Base-by-base conservation (phyloP, 2,113 vertebrate species). In the Ameiurus melas region DNA sequence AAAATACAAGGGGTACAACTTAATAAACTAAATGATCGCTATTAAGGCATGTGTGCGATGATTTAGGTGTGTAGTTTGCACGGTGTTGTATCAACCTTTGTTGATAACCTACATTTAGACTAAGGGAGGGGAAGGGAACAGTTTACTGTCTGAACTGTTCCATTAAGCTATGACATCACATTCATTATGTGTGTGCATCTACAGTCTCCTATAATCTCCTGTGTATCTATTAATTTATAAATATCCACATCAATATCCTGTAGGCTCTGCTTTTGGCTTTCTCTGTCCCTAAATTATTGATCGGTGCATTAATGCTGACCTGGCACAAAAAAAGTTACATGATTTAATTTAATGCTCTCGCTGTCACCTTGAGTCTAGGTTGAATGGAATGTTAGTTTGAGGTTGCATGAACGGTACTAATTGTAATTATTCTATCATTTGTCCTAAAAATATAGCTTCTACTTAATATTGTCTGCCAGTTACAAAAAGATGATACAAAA, bases 171-270 rank as follows among this genome's bases (percentile, higher is more conserved):
- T 47, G 60, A 64, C 25, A 68, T 36, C 20, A 58, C 16, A 81
- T 58, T 51, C 8, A 13, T 13, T 81, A 5, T 81, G 79, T 58
- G n/a, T 81, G 79, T 58, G 17, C 55, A 58, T 58, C n/a, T 81
- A 39, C 36, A 25, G 36, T n/a, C 62, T 68, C 9, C 36, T 39
- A 36, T 39, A 60, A 82, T 39, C 55, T 19, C 14, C 78, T 20
- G 14, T 84, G 82, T 66, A n/a, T 66, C 43, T 68, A 84, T 51
- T 83, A 62, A 83, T n/a, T 84, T 13, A 84, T 66, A 51, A 66
- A 66, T 47, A 84, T 25, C 30, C 62, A 66, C 25, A 47, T 62
- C 5, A 5, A n/a, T 7, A 25, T 82, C n/a, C 55, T 60, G 20
- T 25, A 82, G 53, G 39, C 43, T 84, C 39, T 51, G 39, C 82